Percentiles rank a stretch among this genome's conserved stretches.
These are phyloP conservation scores for Andrena marginata DNA, from an alignment of 2,888 invertebrate species.

Conservation along the genomic window DNA sequence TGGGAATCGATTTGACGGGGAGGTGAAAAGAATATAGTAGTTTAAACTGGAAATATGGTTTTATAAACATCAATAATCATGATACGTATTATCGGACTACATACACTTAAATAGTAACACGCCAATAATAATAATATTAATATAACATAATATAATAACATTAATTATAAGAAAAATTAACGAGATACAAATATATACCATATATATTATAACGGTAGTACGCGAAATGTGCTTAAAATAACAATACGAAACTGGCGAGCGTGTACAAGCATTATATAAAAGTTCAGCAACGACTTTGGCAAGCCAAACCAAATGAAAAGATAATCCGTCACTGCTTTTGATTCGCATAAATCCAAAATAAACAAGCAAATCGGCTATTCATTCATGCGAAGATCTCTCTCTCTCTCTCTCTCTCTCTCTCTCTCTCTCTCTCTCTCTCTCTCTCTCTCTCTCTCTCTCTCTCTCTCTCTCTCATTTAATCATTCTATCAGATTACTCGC, in stretches of 20 bases:
- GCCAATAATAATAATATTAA: constrained; percentile 40
- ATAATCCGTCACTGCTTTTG: neutral
- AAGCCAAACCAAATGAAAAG: constrained; percentile 27
- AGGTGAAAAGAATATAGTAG: neutral
- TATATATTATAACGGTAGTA: constrained; percentile 48
- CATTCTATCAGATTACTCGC: constrained; percentile 8
- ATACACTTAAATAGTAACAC: constrained; percentile 63
- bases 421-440: too few species aligned
- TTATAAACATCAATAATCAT: constrained; percentile 62
- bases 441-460: too few species aligned
- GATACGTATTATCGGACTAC: constrained; percentile 58
- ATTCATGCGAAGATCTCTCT: neutral
- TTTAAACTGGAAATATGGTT: constrained; percentile 34
- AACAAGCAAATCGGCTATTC: neutral
- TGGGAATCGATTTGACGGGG: neutral
- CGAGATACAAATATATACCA: constrained; percentile 38
- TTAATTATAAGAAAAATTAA: constrained; percentile 37
- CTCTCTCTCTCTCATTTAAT: neutral
- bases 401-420: too few species aligned
- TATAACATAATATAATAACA: constrained; percentile 46
- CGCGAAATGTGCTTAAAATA: constrained; percentile 49
- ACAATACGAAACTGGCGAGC: constrained; percentile 28
- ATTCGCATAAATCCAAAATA: constrained; percentile 23
- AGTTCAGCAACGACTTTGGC: neutral
- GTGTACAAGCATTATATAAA: neutral